phyloP scores from a whole-genome alignment of 2,113 vertebrate genomes.

The Podarcis cretensis region DNA sequence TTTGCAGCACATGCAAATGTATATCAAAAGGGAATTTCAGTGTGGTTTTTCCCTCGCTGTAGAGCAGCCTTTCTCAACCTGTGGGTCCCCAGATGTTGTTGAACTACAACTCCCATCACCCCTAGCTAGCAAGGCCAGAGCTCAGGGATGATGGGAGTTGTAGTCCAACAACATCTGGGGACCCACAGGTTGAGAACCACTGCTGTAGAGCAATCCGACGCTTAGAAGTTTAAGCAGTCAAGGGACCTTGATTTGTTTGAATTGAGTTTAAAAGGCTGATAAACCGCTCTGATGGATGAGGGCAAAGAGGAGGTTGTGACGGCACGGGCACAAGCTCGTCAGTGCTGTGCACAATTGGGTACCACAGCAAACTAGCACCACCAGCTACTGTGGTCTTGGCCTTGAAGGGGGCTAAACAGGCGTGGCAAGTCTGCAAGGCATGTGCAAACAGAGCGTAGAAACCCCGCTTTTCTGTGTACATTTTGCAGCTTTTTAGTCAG shows the following conservation, averaged over 20 bases:
- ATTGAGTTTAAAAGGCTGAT: neutral
- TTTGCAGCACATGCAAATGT: neutral
- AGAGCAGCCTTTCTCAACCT: too few relatives aligned
- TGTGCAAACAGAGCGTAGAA: too few relatives aligned
- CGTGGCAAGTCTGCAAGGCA: too few relatives aligned
- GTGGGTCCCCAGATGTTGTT: too few relatives aligned
- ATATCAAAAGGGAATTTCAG: neutral
- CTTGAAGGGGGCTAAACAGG: neutral
- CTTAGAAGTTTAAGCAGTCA: neutral
- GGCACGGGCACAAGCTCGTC: neutral
- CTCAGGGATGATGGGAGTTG: too few relatives aligned
- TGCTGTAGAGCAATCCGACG: too few relatives aligned
- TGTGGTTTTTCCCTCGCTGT: too few relatives aligned
- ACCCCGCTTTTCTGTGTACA: neutral
- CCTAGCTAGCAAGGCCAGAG: too few relatives aligned
- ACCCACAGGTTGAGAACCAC: too few relatives aligned
- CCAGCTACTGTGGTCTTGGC: neutral
- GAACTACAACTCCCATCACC: too few relatives aligned
- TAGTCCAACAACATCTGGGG: too few relatives aligned
- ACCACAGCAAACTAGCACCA: neutral
- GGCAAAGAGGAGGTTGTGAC: neutral
- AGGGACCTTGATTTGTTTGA: neutral
- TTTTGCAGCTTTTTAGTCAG: neutral
- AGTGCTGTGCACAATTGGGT: neutral
- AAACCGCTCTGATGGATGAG: neutral